Evolutionary conservation across 2,888 invertebrate species (phyloP).

Genomic region (Congeria kusceri): DNA sequence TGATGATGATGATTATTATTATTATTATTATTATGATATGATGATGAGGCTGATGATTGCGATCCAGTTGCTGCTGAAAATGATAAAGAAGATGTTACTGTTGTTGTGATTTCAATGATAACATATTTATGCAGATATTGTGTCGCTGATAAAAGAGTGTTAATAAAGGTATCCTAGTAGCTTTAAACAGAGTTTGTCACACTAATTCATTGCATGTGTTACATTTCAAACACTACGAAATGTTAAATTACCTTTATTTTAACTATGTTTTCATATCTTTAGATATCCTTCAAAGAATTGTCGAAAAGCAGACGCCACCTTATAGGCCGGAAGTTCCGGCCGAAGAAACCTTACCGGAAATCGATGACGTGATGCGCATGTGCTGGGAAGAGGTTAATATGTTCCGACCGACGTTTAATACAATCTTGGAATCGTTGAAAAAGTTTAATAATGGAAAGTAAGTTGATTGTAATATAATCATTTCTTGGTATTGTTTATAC

Average conservation of each 20-base stretch:
- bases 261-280: not conserved
- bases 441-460: constrained; percentile 78
- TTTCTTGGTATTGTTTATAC: no score
- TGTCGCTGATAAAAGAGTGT: no score
- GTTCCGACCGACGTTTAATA: constrained; percentile 77
- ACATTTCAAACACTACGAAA: no score
- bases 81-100: not conserved
- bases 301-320: constrained; percentile 68
- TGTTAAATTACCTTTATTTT: no score
- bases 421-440: constrained; percentile 68
- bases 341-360: constrained; percentile 55
- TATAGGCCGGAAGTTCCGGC: constrained; percentile 69
- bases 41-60: constrained; percentile 8
- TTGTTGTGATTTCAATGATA: not conserved
- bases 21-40: not conserved
- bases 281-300: constrained; percentile 73
- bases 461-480: no score
- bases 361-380: constrained; percentile 75
- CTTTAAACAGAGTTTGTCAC: no score
- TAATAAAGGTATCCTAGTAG: no score
- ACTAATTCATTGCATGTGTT: no score
- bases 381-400: constrained; percentile 80
- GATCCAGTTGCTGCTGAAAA: not conserved
- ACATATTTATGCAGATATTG: no score
- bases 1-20: not conserved